A percentile compares a stretch with the other conserved stretches of the same genome.
Evolutionary conservation across 2,797 vertebrate species (phyloP).

Genomic region (Chelon auratus): DNA sequence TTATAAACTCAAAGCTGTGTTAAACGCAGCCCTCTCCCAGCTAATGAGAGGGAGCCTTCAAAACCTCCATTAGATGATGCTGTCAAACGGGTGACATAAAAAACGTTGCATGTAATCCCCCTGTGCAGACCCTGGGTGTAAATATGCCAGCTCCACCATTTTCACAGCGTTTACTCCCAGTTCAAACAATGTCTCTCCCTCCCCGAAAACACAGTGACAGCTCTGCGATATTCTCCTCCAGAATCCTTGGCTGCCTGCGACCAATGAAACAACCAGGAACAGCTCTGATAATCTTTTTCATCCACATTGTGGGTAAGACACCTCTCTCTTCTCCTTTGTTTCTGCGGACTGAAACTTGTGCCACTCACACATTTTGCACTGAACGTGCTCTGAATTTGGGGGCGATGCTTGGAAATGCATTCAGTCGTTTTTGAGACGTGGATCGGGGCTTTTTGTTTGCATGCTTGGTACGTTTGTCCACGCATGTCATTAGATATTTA

Average conservation of each 20-base stretch:
- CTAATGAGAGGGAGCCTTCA: slow-evolving; percentile 80
- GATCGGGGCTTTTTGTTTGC: slow-evolving; percentile 24
- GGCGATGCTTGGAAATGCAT: slow-evolving; percentile 51
- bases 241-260: slow-evolving; percentile 67
- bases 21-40: slow-evolving; percentile 71
- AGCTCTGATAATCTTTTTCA: slow-evolving; percentile 79
- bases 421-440: slow-evolving; percentile 25
- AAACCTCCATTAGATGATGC: slow-evolving; percentile 74
- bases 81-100: slow-evolving; percentile 80
- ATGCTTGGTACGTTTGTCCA: slow-evolving; percentile 17
- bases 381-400: slow-evolving; percentile 43
- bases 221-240: slow-evolving; percentile 73
- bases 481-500: slow-evolving; percentile 6
- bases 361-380: slow-evolving; percentile 58
- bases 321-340: slow-evolving; percentile 67
- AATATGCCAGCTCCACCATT: slow-evolving; percentile 84
- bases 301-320: slow-evolving; percentile 74
- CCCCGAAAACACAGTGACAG: slow-evolving; percentile 77
- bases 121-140: slow-evolving; percentile 77
- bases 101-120: slow-evolving; percentile 76
- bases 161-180: slow-evolving; percentile 79
- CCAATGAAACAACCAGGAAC: slow-evolving; percentile 78
- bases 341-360: slow-evolving; percentile 69
- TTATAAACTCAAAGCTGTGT: slow-evolving; percentile 77
- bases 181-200: slow-evolving; percentile 78